These are phyloP conservation scores for Aspidiotus rigidus DNA, from an alignment of 2,888 invertebrate species.

Conservation along the genomic window DNA sequence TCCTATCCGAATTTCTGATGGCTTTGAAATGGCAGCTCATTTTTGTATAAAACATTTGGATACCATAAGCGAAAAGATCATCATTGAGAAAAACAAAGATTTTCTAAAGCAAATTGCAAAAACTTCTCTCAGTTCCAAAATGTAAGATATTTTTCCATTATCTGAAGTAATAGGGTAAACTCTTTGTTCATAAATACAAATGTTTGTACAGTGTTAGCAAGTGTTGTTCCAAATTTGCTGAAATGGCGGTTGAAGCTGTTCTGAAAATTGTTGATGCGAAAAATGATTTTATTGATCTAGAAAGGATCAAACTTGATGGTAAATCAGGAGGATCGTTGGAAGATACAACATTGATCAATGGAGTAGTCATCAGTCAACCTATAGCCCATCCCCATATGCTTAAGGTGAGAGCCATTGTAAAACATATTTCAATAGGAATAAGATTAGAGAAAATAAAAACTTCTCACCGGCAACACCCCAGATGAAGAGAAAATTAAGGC, in stretches of 20 bases:
- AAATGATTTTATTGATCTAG: constrained; percentile 94
- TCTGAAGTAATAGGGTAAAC: not conserved
- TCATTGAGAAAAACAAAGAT: constrained; percentile 74
- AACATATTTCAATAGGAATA: not conserved
- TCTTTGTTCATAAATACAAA: not conserved
- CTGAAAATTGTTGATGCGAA: constrained; percentile 90
- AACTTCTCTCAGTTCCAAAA: constrained; percentile 97
- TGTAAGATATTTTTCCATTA: constrained; percentile 46
- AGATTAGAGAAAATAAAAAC: not conserved
- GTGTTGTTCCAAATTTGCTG: constrained; percentile 93
- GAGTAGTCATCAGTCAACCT: constrained; percentile 96
- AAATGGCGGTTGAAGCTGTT: constrained; percentile 96
- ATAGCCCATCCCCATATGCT: constrained; percentile 99
- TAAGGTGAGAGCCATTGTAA: constrained; percentile 50
- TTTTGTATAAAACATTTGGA: constrained; percentile 77
- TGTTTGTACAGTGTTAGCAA: constrained; percentile 68
- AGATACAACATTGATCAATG: constrained; percentile 89
- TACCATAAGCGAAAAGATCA: constrained; percentile 77
- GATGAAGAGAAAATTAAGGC: no score
- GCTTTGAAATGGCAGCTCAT: constrained; percentile 92
- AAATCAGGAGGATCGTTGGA: constrained; percentile 96
- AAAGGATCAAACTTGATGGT: constrained; percentile 95
- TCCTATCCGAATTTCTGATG: constrained; percentile 96
- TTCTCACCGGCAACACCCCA: not conserved
- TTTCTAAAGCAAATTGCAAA: constrained; percentile 88